A percentile compares a stretch with the other conserved stretches of the same genome.
phyloP scores from a whole-genome alignment of 2,113 vertebrate genomes.

The Elgaria multicarinata region DNA sequence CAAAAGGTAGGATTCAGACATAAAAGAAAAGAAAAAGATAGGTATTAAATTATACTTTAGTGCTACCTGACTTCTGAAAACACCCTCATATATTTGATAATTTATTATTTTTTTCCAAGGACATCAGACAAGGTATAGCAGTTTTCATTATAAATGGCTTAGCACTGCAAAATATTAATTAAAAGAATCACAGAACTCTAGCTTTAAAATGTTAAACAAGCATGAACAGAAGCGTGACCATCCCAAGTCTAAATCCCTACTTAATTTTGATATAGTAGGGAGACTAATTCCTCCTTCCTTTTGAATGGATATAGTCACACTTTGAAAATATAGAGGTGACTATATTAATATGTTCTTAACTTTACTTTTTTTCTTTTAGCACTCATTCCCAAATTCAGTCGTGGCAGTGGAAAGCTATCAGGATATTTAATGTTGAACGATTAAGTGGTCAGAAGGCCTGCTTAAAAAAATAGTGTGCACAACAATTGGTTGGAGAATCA shows the following conservation, averaged over 20 bases:
- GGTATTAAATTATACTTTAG: too few species aligned
- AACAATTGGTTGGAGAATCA: too few species aligned
- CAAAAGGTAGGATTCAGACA: neutral
- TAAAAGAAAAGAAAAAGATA: neutral
- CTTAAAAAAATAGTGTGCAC: too few species aligned
- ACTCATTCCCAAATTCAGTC: too few species aligned
- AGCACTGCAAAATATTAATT: neutral
- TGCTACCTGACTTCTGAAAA: neutral
- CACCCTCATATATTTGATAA: neutral
- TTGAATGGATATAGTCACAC: neutral
- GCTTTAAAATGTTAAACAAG: neutral
- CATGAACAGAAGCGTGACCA: neutral
- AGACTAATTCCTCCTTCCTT: neutral
- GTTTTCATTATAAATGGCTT: constrained; percentile 5
- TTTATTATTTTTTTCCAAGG: neutral
- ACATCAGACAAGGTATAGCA: neutral
- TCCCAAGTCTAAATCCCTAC: neutral
- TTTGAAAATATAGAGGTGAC: neutral
- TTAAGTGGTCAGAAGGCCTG: too few species aligned
- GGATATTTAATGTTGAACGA: too few species aligned
- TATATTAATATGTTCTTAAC: neutral
- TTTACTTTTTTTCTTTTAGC: too few species aligned
- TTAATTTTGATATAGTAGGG: neutral
- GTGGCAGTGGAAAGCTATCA: too few species aligned
- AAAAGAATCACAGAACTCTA: too few species aligned